These are phyloP conservation scores for Pelochelys cantorii DNA, from an alignment of 2,797 vertebrate genomes.

Conservation along the genomic window DNA sequence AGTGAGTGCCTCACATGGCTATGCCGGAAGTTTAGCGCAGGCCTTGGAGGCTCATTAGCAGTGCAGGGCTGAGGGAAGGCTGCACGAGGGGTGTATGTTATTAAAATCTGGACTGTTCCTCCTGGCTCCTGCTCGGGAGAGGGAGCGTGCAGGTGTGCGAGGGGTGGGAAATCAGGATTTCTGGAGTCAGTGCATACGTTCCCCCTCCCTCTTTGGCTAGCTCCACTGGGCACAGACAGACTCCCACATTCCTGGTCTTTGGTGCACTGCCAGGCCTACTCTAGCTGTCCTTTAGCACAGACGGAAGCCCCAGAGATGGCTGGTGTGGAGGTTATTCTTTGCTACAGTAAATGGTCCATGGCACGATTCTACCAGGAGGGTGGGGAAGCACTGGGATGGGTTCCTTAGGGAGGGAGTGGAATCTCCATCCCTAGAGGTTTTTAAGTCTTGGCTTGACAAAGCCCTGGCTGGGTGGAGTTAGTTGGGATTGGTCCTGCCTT, in stretches of 20 bases:
- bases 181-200: neutral
- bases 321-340: neutral
- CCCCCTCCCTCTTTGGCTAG: neutral
- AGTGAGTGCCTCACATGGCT: neutral
- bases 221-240: conserved; percentile 3
- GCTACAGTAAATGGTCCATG: neutral
- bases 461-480: too few species aligned
- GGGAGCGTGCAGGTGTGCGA: rapidly evolving
- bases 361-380: neutral
- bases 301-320: neutral
- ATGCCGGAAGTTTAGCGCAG: neutral
- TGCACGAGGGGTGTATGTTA: neutral
- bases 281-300: neutral
- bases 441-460: too few species aligned
- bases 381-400: too few species aligned
- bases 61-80: neutral
- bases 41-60: neutral
- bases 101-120: neutral
- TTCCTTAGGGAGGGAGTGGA: too few species aligned
- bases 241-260: neutral
- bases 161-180: neutral
- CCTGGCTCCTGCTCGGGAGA: neutral
- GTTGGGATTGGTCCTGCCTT: too few species aligned
- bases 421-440: too few species aligned
- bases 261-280: neutral